Evolutionary conservation across 2,888 invertebrate genomes (phyloP).

Genomic region (Harpagoxenus sublaevis): DNA sequence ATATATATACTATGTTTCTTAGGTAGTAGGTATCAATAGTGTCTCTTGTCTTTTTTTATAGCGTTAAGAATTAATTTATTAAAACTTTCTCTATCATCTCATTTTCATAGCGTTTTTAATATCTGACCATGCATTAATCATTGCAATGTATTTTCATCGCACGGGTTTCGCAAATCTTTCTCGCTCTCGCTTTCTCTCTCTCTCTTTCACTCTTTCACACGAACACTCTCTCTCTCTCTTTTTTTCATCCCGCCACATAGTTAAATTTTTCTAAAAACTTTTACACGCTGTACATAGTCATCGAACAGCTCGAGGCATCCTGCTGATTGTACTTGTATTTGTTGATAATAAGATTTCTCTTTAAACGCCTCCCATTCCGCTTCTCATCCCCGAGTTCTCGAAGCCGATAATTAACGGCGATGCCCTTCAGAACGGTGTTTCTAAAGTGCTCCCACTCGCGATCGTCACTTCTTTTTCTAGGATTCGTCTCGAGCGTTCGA

Average conservation of each 20-base stretch:
- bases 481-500: conserved; percentile 69
- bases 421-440: conserved; percentile 10
- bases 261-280: conserved; percentile 72
- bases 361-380: conserved; percentile 34
- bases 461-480: conserved; percentile 23
- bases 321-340: conserved; percentile 50
- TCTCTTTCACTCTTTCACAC: conserved; percentile 7
- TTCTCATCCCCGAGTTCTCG: conserved; percentile 27
- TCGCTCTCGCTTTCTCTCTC: conserved; percentile 20
- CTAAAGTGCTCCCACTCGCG: conserved; percentile 20
- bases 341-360: conserved; percentile 49
- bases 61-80: conserved; percentile 80
- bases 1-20: conserved; percentile 64
- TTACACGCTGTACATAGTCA: conserved; percentile 54
- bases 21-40: conserved; percentile 74
- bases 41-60: conserved; percentile 61
- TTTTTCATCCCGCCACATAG: conserved; percentile 28
- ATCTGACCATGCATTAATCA: conserved; percentile 65
- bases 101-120: conserved; percentile 73
- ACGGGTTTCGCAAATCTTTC: conserved; percentile 37
- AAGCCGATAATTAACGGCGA: conserved; percentile 8
- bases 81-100: conserved; percentile 80
- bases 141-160: conserved; percentile 16
- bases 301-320: conserved; percentile 70
- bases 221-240: conserved; percentile 34